Evolutionary conservation across 2,888 invertebrate species (phyloP).

Genomic region (Cloeon dipterum): DNA sequence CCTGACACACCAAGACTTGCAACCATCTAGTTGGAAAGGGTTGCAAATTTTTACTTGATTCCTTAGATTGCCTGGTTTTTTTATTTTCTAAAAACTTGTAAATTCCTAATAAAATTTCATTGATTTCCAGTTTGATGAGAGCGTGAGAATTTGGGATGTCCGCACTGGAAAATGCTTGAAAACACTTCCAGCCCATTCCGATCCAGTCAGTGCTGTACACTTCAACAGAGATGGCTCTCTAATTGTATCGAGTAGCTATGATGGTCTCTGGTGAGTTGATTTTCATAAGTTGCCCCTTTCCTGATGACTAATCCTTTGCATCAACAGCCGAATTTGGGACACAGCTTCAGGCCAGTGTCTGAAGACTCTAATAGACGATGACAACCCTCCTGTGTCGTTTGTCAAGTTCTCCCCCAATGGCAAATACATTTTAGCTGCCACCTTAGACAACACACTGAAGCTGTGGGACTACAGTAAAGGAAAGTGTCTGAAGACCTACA

Average conservation of each 20-base stretch:
- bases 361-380: conserved; percentile 97
- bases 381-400: conserved; percentile 98
- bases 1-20: too few relatives aligned
- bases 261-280: conserved; percentile 67
- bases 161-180: conserved; percentile 94
- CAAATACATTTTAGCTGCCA: conserved; percentile 95
- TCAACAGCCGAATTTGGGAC: conserved; percentile 91
- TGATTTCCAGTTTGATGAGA: conserved; percentile 66
- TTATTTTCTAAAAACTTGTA: background rate
- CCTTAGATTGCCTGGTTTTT: background rate
- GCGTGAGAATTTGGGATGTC: conserved; percentile 98
- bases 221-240: conserved; percentile 96
- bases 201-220: conserved; percentile 97
- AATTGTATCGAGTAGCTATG: conserved; percentile 96
- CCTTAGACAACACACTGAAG: conserved; percentile 92
- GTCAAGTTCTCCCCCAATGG: conserved; percentile 99
- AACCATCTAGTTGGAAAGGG: too few relatives aligned
- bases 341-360: conserved; percentile 97
- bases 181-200: conserved; percentile 95
- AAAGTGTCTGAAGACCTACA: conserved; percentile 94
- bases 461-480: conserved; percentile 99
- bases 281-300: background rate
- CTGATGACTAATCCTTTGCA: background rate
- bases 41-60: background rate
- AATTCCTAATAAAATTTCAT: background rate